Base-by-base conservation (phyloP, 2,113 vertebrate genomes). In the Thermophis baileyi region DNA sequence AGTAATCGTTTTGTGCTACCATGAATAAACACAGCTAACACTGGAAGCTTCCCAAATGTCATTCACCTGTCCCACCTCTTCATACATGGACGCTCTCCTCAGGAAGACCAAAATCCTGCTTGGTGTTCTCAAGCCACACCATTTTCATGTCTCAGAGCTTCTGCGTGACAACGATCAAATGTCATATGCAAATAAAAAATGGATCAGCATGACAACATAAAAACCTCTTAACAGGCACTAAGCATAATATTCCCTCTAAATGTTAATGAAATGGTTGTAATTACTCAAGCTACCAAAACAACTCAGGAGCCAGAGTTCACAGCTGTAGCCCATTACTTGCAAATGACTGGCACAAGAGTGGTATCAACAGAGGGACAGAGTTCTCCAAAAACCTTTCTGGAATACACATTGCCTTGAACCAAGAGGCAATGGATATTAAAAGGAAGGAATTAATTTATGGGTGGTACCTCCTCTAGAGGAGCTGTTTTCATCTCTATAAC, bases 261-360 rank as follows among this genome's bases (percentile, higher is more conserved):
- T 98, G 97, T 98, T 98, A 98, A 98, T 98, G 98, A 98, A 98
- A 98, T 94, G 96, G 95, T 97, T 97, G 96, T 97, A 98, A 98
- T 98, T 98, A 97, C 97, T 97, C 97, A 98, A 97, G 97, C 97
- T 93, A 97, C 96, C 97, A 97, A 97, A 97, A 97, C 97, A 97
- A 95, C 85, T 24, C 95, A 95, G 95, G 95, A 96, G 96, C 96
- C 97, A 97, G 94, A 97, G 96, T 97, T 98, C 97, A 97, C 97
- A 98, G 97, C 96, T 98, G 98, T 97, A 97, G 96, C 97, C 96
- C 46, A 55, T 97, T 97, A 97, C 94, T 97, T 88, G 91, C 96
- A 97, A 98, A 97, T 97, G 97, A 97, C 96, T 96, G 94, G 95
- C 95, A 96, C 53, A 95, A 94, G 92, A 63, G 94, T 89, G 11